phyloP scores from a whole-genome alignment of 1,140 invertebrate species.

The Popillia japonica region DNA sequence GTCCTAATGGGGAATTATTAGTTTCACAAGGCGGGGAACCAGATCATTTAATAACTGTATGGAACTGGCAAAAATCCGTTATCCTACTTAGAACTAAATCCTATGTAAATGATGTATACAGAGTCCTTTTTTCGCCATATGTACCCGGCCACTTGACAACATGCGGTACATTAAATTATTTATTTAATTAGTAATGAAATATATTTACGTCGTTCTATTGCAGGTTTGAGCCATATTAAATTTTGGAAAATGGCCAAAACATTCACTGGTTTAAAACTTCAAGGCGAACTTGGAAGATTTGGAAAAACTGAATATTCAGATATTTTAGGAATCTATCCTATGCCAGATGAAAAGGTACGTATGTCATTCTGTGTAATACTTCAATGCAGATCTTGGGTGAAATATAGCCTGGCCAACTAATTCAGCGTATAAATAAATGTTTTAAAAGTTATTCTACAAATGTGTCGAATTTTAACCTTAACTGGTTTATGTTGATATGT shows the following conservation, averaged over 20 bases:
- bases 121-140: slow-evolving; percentile 81
- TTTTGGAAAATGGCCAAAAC: slow-evolving; percentile 93
- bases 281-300: slow-evolving; percentile 85
- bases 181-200: neutral
- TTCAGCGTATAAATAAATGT: too few relatives aligned
- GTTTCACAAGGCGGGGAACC: slow-evolving; percentile 85
- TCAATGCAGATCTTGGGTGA: too few relatives aligned
- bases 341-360: slow-evolving; percentile 84
- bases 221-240: slow-evolving; percentile 80
- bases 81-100: slow-evolving; percentile 82
- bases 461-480: too few relatives aligned
- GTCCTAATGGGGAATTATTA: slow-evolving; percentile 79
- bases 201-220: neutral
- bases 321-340: slow-evolving; percentile 81
- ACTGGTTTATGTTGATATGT: too few relatives aligned
- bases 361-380: neutral
- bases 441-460: too few relatives aligned
- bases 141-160: slow-evolving; percentile 80
- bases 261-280: slow-evolving; percentile 89
- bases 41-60: slow-evolving; percentile 87
- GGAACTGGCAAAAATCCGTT: slow-evolving; percentile 80
- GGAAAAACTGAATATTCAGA: slow-evolving; percentile 91
- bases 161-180: slow-evolving; percentile 64
- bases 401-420: too few relatives aligned
- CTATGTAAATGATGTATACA: slow-evolving; percentile 79